Evolutionary conservation across 2,113 vertebrate genomes (phyloP), one percentile per base, ranked within the genome.

Genomic region (Phodopus roborovskii): DNA sequence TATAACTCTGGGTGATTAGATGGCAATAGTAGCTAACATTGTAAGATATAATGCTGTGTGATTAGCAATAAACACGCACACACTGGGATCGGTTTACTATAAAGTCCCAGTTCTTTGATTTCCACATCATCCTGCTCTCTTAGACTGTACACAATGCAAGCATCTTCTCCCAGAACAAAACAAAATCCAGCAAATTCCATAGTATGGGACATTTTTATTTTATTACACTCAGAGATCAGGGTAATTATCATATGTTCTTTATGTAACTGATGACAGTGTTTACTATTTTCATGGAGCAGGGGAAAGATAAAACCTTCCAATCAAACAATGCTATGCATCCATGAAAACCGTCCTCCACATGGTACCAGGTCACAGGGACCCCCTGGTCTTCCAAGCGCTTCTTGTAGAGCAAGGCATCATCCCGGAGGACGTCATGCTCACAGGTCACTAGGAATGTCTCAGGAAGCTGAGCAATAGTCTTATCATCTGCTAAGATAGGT

Each of bases 301-400:
- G 93, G 96, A 99, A 99, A 50, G 66, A 60, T 16, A 98, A 0
- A 66, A 39, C 4, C 8, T 74, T 45, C 9, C 84, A 94, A 28
- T 82, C 96, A 24, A 96, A 20, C 0, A 98, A 97, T 17, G 95
- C 88, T 4, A 99, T 16, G 20, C 98, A n/a, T 5, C 99, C 99
- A 19, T 99, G 99, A 94, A 99, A 99, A 42, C 99, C 98, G 20
- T 99, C 98, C 24, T 97, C 56, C 56, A 99, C 73, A 1, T 99
- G 98, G 77, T 98, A 96, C 98, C 99, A 99, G 24, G 96, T 98
- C 91, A 99, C 98, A 0, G 97, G 98, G 88, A 98, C 93, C 0
- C 98, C 98, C 0, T 98, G 96, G 66, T 99, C 98, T 95, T 99
- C 98, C 75, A 99, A 97, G 9, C 98, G 90, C 94, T 99, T 99